Evolutionary conservation across 2,113 vertebrate species (phyloP), one percentile per base, ranked within the genome.

Genomic region (Glaucidium brasilianum): DNA sequence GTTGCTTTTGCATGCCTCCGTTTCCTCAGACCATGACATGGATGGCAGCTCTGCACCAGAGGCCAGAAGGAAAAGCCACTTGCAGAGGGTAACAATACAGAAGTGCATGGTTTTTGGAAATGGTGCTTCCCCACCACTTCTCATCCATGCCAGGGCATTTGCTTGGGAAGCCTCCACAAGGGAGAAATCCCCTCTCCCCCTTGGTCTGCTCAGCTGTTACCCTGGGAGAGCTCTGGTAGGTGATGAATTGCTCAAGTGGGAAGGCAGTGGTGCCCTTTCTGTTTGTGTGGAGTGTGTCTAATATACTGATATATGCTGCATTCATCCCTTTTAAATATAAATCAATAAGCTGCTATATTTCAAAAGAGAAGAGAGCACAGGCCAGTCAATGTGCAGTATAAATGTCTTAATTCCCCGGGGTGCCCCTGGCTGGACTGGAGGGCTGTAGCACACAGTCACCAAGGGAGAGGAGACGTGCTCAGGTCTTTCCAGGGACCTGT

Each of bases 221-320:
- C 58, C 79, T 15, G 75, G 81, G 78, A 93, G 85, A 77, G 82
- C 92, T 55, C 50, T 55, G 75, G 3, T 2, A 25, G 67, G 75
- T 95, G 96, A 96, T 90, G 83, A 15, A 96, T 93, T 55, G 85
- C 94, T 59, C 72, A 20, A 89, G 92, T 53, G 88, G 90, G 88
- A 56, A 74, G 79, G 90, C 95, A 71, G 67, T 7, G 55, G n/a
- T 96, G 96, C 95, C 96, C 92, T 94, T 92, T 93, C 75, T 94
- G 95, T 93, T 88, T 94, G 94, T 90, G 96, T 63, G 85, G 53
- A 92, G 95, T 74, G 90, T 97, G 92, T 97, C 96, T 94, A 90
- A 97, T 97, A 92, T 30, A 92, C 96, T 97, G 96, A 96, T 96
- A 88, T 93, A 96, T 92, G 96, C 95, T 74, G 90, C 96, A 81